These are phyloP conservation scores for Tragelaphus oryx DNA, from an alignment of 2,797 vertebrate genomes.

Conservation along the genomic window DNA sequence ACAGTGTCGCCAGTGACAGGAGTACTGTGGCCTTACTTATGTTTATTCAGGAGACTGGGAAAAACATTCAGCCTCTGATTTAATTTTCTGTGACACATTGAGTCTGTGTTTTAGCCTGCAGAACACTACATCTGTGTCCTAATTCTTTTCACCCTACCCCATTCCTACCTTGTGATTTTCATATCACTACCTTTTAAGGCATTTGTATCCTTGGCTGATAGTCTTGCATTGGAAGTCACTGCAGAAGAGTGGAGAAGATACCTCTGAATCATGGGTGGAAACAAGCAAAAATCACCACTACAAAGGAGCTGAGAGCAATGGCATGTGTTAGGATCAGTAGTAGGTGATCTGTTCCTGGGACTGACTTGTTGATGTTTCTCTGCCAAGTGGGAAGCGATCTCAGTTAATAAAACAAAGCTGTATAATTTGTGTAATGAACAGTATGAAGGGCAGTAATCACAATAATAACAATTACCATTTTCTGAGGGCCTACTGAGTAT, in stretches of 20 bases:
- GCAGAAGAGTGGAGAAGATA: slow-evolving; percentile 71
- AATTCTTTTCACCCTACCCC: slow-evolving; percentile 82
- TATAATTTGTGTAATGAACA: neutral
- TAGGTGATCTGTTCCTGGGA: neutral
- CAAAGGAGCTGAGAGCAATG: neutral
- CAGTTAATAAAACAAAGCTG: neutral
- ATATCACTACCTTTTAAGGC: slow-evolving; percentile 86
- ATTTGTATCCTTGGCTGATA: slow-evolving; percentile 83
- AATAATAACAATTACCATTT: neutral
- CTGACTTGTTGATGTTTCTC: neutral
- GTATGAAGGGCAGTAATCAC: neutral
- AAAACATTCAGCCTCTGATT: slow-evolving; percentile 83
- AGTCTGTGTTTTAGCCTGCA: slow-evolving; percentile 93
- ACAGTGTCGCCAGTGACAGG: neutral
- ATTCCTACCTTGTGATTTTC: slow-evolving; percentile 82
- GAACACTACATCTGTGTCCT: slow-evolving; percentile 93
- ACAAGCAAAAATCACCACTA: neutral
- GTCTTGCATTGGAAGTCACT: slow-evolving; percentile 74
- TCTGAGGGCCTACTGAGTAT: neutral
- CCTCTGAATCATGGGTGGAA: neutral
- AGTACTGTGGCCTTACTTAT: slow-evolving; percentile 36
- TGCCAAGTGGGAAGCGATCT: neutral
- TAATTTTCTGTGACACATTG: slow-evolving; percentile 93
- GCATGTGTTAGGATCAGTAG: neutral
- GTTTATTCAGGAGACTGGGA: slow-evolving; percentile 69